phyloP scores from a whole-genome alignment of 2,797 vertebrate genomes.

The Coregonus sp. region DNA sequence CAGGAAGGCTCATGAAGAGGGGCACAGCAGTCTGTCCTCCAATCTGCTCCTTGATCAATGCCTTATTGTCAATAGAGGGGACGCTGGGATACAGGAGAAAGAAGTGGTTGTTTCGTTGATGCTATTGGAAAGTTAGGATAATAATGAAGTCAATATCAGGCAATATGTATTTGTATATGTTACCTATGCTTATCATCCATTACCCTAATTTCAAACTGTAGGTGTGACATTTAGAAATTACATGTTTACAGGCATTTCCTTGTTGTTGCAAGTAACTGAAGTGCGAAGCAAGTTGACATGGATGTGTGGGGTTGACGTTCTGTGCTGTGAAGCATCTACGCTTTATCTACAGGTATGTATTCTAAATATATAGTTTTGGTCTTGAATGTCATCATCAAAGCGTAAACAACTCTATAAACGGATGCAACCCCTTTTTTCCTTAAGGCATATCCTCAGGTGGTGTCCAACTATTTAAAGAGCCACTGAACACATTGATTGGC shows the following conservation, averaged over 20 bases:
- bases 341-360: not conserved
- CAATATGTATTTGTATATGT: not conserved
- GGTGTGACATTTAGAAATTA: not conserved
- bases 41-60: slow-evolving; percentile 25
- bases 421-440: slow-evolving; percentile 39
- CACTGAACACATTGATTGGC: too few species aligned
- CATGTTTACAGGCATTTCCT: too few species aligned
- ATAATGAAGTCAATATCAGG: not conserved
- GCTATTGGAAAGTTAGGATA: not conserved
- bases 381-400: not conserved
- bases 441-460: slow-evolving; percentile 7
- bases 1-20: slow-evolving; percentile 26
- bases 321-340: not conserved
- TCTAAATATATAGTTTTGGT: too few species aligned
- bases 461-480: too few species aligned
- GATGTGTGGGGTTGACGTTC: not conserved
- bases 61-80: slow-evolving; percentile 17
- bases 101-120: slow-evolving; percentile 17
- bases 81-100: not conserved
- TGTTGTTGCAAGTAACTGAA: too few species aligned
- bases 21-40: not conserved
- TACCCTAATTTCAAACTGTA: not conserved
- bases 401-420: not conserved
- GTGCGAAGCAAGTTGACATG: too few species aligned
- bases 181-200: not conserved